These are phyloP conservation scores for Zonotrichia leucophrys DNA, from an alignment of 2,113 vertebrate genomes.

Conservation along the genomic window DNA sequence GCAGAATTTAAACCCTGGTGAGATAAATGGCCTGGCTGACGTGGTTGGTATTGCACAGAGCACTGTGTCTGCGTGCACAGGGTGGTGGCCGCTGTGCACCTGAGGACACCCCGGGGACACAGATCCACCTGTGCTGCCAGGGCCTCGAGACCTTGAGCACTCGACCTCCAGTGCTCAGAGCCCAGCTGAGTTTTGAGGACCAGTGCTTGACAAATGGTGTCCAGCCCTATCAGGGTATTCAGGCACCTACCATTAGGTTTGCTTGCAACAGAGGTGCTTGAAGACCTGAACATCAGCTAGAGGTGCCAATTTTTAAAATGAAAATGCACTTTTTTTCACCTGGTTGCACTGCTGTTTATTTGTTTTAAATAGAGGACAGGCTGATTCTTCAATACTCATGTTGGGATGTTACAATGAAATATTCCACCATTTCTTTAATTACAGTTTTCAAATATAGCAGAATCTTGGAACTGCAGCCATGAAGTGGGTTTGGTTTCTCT, in stretches of 20 bases:
- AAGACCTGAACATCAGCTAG: background rate
- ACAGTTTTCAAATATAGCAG: background rate
- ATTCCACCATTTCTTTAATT: background rate
- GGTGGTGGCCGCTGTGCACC: background rate
- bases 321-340: background rate
- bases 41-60: background rate
- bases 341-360: background rate
- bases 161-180: accelerated
- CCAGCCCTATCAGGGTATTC: background rate
- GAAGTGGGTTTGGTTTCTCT: background rate
- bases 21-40: background rate
- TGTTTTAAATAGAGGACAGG: background rate
- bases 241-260: background rate
- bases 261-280: background rate
- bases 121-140: background rate
- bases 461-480: background rate
- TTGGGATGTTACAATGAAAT: background rate
- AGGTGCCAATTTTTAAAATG: background rate
- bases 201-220: background rate
- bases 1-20: background rate
- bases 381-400: background rate
- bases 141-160: background rate
- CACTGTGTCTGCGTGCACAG: accelerated
- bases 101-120: background rate
- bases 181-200: background rate